Conservation (phyloP, 2,113 vertebrate genomes). For the Pteruthius melanotis region DNA sequence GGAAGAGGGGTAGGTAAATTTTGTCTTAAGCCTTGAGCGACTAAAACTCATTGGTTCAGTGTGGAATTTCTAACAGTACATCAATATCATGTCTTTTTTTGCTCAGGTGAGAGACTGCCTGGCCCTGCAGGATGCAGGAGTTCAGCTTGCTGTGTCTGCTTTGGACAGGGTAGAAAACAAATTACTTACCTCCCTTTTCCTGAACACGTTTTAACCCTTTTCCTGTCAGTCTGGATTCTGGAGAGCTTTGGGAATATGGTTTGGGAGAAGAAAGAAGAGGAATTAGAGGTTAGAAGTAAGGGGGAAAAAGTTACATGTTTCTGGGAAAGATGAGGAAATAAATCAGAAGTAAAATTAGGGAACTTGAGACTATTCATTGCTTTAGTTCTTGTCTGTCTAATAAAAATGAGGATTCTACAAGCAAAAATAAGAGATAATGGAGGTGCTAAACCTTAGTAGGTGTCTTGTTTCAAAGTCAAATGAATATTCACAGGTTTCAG, state of each 20-base stretch:
- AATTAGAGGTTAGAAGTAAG: neutral
- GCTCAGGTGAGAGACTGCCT: neutral
- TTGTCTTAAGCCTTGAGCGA: neutral
- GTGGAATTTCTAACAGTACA: neutral
- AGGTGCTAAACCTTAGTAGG: neutral
- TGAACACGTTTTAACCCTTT: neutral
- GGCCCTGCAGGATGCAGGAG: neutral
- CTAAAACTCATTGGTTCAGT: neutral
- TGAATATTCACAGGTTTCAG: neutral
- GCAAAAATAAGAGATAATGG: neutral
- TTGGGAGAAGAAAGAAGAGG: neutral
- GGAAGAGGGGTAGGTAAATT: neutral
- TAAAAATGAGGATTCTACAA: neutral
- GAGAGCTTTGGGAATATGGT: neutral
- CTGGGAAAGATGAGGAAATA: neutral
- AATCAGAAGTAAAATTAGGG: neutral
- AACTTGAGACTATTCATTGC: neutral
- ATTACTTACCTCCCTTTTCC: neutral
- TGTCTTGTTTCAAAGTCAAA: neutral
- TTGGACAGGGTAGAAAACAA: neutral
- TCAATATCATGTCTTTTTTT: neutral
- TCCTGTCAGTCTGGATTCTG: neutral
- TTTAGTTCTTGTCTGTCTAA: neutral
- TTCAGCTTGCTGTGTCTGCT: neutral
- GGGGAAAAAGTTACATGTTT: neutral